A percentile compares a stretch with the other conserved stretches of the same genome.
These are phyloP conservation scores for Onychostoma macrolepis DNA, from an alignment of 2,113 vertebrate genomes.

Conservation along the genomic window DNA sequence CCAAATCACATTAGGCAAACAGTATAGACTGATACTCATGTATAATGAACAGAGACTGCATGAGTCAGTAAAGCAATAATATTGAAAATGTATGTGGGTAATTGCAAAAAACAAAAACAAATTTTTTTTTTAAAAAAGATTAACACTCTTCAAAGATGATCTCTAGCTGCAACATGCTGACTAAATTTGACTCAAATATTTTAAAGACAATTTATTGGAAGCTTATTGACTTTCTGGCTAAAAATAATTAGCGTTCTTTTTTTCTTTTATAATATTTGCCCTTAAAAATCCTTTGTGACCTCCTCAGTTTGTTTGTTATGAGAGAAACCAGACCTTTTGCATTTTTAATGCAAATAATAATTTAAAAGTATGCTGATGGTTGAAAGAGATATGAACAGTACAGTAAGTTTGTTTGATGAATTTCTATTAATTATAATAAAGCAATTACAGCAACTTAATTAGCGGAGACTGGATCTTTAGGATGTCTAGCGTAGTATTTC, in stretches of 20 bases:
- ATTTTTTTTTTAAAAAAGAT: too few relatives aligned
- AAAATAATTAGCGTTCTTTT: neutral
- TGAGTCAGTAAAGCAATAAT: neutral
- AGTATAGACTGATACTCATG: neutral
- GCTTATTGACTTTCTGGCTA: neutral
- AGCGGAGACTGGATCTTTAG: neutral
- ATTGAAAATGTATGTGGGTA: neutral
- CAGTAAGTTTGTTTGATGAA: neutral
- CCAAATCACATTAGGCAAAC: conserved; percentile 2
- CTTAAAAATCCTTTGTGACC: neutral
- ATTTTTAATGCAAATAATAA: neutral
- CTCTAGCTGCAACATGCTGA: neutral
- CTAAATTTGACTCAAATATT: neutral
- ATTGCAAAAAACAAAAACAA: neutral
- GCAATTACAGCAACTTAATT: neutral
- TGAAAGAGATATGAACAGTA: neutral
- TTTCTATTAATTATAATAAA: neutral
- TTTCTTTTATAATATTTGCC: neutral
- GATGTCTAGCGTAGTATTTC: neutral
- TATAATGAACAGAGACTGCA: neutral
- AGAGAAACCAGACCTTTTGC: neutral
- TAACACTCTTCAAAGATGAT: neutral
- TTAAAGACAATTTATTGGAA: neutral
- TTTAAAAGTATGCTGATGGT: neutral
- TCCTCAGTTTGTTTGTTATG: neutral